Evolutionary conservation across 2,113 vertebrate species (phyloP).

Genomic region (Gymnogyps californianus): DNA sequence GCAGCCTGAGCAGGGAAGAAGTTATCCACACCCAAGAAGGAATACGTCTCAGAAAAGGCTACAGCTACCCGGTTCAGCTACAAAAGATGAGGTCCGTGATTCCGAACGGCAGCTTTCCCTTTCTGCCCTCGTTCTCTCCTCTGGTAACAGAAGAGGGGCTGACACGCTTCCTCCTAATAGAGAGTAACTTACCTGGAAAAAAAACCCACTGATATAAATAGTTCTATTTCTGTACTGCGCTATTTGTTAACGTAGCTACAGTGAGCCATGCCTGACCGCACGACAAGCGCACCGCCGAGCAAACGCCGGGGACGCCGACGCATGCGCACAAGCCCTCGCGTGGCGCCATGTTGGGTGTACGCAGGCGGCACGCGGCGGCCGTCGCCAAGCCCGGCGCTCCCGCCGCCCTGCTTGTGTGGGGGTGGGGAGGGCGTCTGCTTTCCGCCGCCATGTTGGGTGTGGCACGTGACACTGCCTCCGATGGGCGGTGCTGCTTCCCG

Average conservation of each 20-base stretch:
- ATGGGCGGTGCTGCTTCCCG: neutral
- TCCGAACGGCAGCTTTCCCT: neutral
- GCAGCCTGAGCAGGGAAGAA: neutral
- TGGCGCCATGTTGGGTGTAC: neutral
- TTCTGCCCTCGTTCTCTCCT: neutral
- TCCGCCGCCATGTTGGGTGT: neutral
- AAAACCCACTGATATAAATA: rapidly evolving
- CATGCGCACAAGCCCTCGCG: rapidly evolving
- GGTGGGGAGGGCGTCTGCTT: rapidly evolving
- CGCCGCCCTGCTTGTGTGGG: rapidly evolving
- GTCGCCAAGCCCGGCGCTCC: too few relatives aligned
- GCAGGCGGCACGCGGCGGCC: neutral
- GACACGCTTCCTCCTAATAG: rapidly evolving
- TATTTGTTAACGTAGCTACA: neutral
- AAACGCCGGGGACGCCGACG: rapidly evolving
- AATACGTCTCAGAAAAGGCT: neutral
- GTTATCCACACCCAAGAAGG: rapidly evolving
- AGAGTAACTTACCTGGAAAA: neutral
- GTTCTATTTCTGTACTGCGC: rapidly evolving
- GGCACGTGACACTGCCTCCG: neutral
- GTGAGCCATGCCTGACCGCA: rapidly evolving
- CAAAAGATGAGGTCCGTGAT: neutral
- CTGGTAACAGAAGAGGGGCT: too few relatives aligned
- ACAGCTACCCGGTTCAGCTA: rapidly evolving
- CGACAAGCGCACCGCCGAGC: neutral